Evolutionary conservation across 2,888 invertebrate species (phyloP).

Genomic region (Standfussiana lucernea): DNA sequence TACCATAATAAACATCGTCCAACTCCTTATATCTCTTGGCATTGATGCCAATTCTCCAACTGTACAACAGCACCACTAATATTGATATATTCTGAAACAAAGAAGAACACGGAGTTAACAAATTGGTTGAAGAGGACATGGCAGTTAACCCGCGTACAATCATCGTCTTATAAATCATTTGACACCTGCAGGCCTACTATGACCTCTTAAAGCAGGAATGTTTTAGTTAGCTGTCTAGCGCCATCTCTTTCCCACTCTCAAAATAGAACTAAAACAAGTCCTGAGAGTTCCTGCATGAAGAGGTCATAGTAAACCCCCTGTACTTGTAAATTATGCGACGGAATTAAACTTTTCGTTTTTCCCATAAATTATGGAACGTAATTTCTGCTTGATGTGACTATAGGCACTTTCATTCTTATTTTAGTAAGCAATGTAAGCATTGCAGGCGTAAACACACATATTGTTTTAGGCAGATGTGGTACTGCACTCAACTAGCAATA

Average conservation of each 20-base stretch:
- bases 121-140: not conserved
- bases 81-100: slow-evolving; percentile 94
- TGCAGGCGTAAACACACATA: not conserved
- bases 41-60: slow-evolving; percentile 94
- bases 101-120: slow-evolving; percentile 12
- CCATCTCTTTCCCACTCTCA: too few species aligned
- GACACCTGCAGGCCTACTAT: too few species aligned
- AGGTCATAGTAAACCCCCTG: too few species aligned
- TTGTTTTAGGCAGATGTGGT: not conserved
- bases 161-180: not conserved
- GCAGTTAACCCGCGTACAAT: not conserved
- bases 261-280: too few species aligned
- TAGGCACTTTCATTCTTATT: not conserved
- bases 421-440: not conserved
- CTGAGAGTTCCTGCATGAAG: too few species aligned
- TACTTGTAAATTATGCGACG: not conserved
- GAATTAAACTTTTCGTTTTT: not conserved
- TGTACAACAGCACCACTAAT: slow-evolving; percentile 93
- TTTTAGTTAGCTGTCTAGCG: too few species aligned
- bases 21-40: slow-evolving; percentile 92
- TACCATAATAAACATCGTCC: slow-evolving; percentile 95
- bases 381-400: not conserved
- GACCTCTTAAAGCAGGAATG: too few species aligned
- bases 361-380: not conserved
- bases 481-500: not conserved